These are phyloP conservation scores for Orthosia gracilis DNA, from an alignment of 2,888 invertebrate genomes.

Conservation along the genomic window DNA sequence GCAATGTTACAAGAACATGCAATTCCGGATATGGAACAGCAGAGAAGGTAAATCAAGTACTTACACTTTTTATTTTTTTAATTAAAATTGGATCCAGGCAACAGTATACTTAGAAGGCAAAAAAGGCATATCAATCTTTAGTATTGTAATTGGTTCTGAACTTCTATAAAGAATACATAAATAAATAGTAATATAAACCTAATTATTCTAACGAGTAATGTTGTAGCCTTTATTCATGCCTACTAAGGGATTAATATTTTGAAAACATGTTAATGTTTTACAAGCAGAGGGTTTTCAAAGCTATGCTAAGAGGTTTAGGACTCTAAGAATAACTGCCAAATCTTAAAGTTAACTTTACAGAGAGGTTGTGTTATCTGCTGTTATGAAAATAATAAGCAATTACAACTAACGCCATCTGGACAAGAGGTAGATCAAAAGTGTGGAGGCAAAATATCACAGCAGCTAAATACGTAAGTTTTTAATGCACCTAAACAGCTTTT, in stretches of 20 bases:
- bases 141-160: too few relatives aligned
- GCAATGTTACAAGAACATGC: constrained; percentile 52
- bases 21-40: constrained; percentile 26
- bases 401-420: constrained; percentile 87
- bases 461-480: constrained; percentile 87
- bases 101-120: constrained; percentile 54
- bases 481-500: background rate
- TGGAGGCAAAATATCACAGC: constrained; percentile 87
- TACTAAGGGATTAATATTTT: background rate
- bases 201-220: too few relatives aligned
- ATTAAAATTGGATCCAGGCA: background rate
- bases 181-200: too few relatives aligned
- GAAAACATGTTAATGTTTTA: background rate
- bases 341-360: constrained; percentile 73
- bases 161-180: too few relatives aligned
- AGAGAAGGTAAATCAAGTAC: constrained; percentile 45
- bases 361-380: constrained; percentile 91
- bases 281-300: background rate
- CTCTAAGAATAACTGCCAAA: background rate
- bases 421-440: constrained; percentile 88
- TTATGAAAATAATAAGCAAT: constrained; percentile 81
- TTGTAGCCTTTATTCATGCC: background rate
- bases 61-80: background rate
- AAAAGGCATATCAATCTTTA: background rate
- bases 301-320: background rate